A percentile compares a stretch with the other conserved stretches of the same genome.
Evolutionary conservation across 1,140 invertebrate species (phyloP).

Genomic region (Brachionus koreanus): DNA sequence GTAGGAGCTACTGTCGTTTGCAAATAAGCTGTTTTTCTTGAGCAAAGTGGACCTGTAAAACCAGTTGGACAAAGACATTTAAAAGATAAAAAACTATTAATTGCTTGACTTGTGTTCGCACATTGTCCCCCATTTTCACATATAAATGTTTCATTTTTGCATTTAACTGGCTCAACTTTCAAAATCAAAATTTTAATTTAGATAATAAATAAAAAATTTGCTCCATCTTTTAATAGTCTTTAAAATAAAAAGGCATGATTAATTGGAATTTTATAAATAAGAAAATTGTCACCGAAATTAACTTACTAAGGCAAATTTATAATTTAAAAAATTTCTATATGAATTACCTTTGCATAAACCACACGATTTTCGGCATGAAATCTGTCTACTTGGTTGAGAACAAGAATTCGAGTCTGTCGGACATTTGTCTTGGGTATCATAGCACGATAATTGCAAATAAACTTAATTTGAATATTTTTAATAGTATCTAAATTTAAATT

Average conservation of each 20-base stretch:
- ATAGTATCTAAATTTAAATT: background rate
- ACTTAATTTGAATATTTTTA: background rate
- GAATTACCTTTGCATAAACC: background rate
- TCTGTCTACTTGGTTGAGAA: background rate
- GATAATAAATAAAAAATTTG: background rate
- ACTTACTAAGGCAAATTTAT: no score
- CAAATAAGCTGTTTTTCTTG: background rate
- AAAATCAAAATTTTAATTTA: background rate
- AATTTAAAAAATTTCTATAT: background rate
- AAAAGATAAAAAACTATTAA: background rate
- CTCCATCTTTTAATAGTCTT: no score
- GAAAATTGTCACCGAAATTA: no score
- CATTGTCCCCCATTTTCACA: slow-evolving; percentile 16
- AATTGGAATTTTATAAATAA: no score
- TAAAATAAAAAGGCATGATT: no score
- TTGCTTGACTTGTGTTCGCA: background rate
- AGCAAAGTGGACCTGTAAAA: background rate
- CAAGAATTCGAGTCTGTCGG: background rate
- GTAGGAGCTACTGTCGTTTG: background rate
- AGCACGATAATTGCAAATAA: background rate
- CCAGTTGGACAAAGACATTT: background rate
- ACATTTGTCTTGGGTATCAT: background rate
- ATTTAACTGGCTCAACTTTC: background rate
- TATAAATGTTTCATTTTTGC: background rate
- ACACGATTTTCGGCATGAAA: background rate